Base-by-base conservation (phyloP, 2,888 invertebrate genomes). In the Brachylomia viminalis region DNA sequence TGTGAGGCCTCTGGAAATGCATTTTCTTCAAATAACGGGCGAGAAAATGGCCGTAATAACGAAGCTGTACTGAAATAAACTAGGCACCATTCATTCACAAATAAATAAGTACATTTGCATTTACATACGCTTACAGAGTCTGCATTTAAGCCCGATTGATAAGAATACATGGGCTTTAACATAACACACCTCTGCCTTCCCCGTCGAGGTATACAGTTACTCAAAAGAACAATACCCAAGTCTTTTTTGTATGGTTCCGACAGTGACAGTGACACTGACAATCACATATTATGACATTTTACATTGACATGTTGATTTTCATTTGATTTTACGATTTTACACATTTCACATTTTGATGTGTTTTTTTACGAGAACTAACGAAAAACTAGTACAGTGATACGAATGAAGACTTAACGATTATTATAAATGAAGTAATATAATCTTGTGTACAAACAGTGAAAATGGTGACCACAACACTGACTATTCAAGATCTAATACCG, bases 401-500 rank as follows among this genome's bases (percentile, higher is more conserved):
- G 33, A 70, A 56, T 49, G 59, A 70, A 64, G n/a, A 33, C 27
- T 52, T 61, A 66, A 65, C 59, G 49, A 69, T 49, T 56, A 42
- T 6, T 27, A 52, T 61, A 38, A 23, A 38, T 38, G 6, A 58
- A 56, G 11, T 77, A 45, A 61, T 38, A 38, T 38, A 66, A 69
- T 47, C n/a, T 54, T 62, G 54, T 69, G n/a, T 45, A 42, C 38
- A 61, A 58, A 52, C 27, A 47, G 66, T 15, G 54, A 90, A 80
- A 79, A 94, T 94, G 93, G 91, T 92, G 71, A 85, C 88, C 72
- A 89, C 92, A 70, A 84, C 92, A 13, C 82, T 95, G 56, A 93
- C 92, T 49, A 85, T 95, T 81, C 94, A 95, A 86, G 96, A 96
- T 87, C 87, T 95, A 73, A 82, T 94, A 79, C 91, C 92, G 13